Evolutionary conservation across 2,888 invertebrate species (phyloP), one percentile per base, ranked within the genome.

Genomic region (Rambutsinella grinnellia): DNA sequence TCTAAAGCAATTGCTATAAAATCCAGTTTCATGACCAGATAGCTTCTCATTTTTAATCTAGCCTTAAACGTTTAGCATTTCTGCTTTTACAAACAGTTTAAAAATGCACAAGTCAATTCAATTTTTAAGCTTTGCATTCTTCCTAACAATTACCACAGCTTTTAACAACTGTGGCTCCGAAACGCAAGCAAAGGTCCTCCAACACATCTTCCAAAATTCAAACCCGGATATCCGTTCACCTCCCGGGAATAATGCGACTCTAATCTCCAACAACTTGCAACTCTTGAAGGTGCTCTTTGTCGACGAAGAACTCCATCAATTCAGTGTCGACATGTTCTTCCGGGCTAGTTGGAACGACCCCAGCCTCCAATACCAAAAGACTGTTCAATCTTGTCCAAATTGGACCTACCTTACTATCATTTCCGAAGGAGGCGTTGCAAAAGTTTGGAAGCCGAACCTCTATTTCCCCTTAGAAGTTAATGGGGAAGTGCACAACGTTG

Each of bases 301-400:
- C n/a, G 26, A 60, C n/a, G 61, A 53, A n/a, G 23, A 61, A 24
- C 24, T 27, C 0, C 60, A 61, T 1, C n/a, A n/a, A n/a, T 69
- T 58, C 60, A 53, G 19, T n/a, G 47, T 46, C 0, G 23, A 67
- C 13, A 47, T 75, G 1, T 44, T 53, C 28, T 75, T 75, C 28
- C 51, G 74, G 6, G 61, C 67, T 28, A 13, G 26, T 5, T 75
- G 74, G 74, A 60, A 61, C 26, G 74, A 75, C 21, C 27, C 53
- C n/a, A 10, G 74, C 1, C 56, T 75, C 13, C 21, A 36, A 21
- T 72, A 72, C 27, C 15, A 10, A 3, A 47, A 24, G 3, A 8
- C 26, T 5, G 5, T 58, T 1, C 44, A 54, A 21, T 21, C 51
- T n/a, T 51, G 60, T 8, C 54, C 67, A 3, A 27, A 26, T 6